A percentile compares a stretch with the other conserved stretches of the same genome.
Evolutionary conservation across 2,113 vertebrate genomes (phyloP).

Genomic region (Apus apus): DNA sequence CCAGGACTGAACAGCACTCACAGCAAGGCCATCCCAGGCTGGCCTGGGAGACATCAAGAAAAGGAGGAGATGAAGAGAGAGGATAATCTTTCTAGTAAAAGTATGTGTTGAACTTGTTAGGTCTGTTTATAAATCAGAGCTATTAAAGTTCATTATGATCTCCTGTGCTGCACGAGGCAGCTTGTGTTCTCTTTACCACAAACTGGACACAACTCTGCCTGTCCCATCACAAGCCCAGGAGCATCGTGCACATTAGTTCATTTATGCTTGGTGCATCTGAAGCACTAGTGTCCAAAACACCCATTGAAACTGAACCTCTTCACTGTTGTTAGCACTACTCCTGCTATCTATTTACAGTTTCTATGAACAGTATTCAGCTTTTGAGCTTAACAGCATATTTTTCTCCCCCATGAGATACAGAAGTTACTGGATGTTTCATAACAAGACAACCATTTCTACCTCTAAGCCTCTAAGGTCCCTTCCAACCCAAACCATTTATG

Average conservation of each 20-base stretch:
- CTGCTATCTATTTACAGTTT: background rate
- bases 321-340: background rate
- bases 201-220: background rate
- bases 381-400: fast-evolving
- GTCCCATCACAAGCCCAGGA: background rate
- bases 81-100: background rate
- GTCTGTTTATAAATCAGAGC: background rate
- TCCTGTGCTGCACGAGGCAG: background rate
- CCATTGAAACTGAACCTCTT: background rate
- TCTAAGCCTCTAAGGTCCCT: too few relatives aligned
- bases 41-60: background rate
- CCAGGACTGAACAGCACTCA: fast-evolving
- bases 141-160: background rate
- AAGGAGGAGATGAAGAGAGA: background rate
- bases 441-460: background rate
- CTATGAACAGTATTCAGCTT: background rate
- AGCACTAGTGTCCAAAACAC: background rate
- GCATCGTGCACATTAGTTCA: background rate
- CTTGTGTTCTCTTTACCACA: background rate
- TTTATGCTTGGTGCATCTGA: fast-evolving
- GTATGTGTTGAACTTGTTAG: background rate
- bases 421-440: background rate
- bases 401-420: fast-evolving
- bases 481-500: too few relatives aligned
- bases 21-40: background rate